A percentile compares a stretch with the other conserved stretches of the same genome.
These are phyloP conservation scores for Pyrochroa serraticornis DNA, from an alignment of 2,888 invertebrate species.

Conservation along the genomic window DNA sequence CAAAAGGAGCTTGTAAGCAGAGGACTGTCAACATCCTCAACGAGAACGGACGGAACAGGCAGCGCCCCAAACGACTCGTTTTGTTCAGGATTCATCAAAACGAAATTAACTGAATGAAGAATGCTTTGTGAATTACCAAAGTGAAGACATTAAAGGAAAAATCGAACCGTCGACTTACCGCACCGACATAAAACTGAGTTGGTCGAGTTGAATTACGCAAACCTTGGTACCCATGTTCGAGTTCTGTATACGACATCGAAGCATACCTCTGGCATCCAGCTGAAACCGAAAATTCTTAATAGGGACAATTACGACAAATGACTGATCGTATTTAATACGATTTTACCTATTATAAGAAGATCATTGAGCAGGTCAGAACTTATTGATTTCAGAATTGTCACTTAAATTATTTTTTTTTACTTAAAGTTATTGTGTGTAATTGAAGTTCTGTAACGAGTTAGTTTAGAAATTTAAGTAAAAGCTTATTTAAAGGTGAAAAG, in stretches of 20 bases:
- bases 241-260: constrained; percentile 87
- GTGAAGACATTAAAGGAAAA: constrained; percentile 13
- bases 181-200: constrained; percentile 76
- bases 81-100: constrained; percentile 35
- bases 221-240: constrained; percentile 92
- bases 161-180: constrained; percentile 60
- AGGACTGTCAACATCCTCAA: constrained; percentile 52
- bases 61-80: constrained; percentile 22
- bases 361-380: constrained; percentile 28
- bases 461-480: constrained; percentile 5
- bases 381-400: constrained; percentile 23
- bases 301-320: background rate
- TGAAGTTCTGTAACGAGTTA: background rate
- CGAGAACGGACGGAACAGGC: constrained; percentile 46
- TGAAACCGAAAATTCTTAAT: background rate
- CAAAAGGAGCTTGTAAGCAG: constrained; percentile 43
- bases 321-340: background rate
- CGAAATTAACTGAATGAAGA: constrained; percentile 24
- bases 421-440: no score
- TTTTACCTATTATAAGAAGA: constrained; percentile 6
- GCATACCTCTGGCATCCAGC: constrained; percentile 5
- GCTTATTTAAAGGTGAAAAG: background rate
- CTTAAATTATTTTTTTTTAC: background rate
- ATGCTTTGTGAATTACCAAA: constrained; percentile 13
- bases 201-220: constrained; percentile 71